These are phyloP conservation scores for Hololepta plana DNA, from an alignment of 2,888 invertebrate species.

Conservation along the genomic window DNA sequence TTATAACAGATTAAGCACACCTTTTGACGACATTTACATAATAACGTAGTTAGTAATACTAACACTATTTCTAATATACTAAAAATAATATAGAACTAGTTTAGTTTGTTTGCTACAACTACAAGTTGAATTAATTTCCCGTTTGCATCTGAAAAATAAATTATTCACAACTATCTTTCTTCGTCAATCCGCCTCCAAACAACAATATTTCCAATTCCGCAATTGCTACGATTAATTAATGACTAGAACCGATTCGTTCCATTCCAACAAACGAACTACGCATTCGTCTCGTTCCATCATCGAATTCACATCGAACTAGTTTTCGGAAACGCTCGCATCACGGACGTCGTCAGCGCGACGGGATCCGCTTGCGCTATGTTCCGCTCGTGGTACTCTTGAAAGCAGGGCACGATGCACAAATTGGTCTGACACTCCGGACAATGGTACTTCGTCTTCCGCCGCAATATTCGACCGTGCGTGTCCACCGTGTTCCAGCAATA, in stretches of 20 bases:
- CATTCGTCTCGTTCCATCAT: conserved; percentile 4
- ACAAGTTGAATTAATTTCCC: too few species aligned
- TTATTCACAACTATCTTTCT: too few species aligned
- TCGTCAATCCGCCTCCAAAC: too few species aligned
- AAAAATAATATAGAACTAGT: too few species aligned
- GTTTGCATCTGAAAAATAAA: too few species aligned
- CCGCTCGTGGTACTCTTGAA: conserved; percentile 67
- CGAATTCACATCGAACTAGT: conserved; percentile 25
- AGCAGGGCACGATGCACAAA: conserved; percentile 77
- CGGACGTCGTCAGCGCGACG: conserved; percentile 19
- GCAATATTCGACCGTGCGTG: conserved; percentile 59
- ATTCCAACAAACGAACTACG: conserved; percentile 2
- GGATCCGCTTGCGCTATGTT: conserved; percentile 24
- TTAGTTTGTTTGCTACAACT: too few species aligned
- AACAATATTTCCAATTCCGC: too few species aligned
- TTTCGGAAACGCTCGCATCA: conserved; percentile 26
- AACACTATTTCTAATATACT: too few species aligned
- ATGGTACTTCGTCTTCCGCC: conserved; percentile 77
- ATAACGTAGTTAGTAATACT: too few species aligned
- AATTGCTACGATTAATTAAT: too few species aligned
- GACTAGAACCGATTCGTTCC: conserved; percentile 7
- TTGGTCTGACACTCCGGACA: conserved; percentile 82
- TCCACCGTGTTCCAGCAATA: conserved; percentile 86
- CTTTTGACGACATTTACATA: too few species aligned
- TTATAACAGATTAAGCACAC: too few species aligned